phyloP scores from a whole-genome alignment of 2,888 invertebrate genomes.

The Megaustenia siamemsis region DNA sequence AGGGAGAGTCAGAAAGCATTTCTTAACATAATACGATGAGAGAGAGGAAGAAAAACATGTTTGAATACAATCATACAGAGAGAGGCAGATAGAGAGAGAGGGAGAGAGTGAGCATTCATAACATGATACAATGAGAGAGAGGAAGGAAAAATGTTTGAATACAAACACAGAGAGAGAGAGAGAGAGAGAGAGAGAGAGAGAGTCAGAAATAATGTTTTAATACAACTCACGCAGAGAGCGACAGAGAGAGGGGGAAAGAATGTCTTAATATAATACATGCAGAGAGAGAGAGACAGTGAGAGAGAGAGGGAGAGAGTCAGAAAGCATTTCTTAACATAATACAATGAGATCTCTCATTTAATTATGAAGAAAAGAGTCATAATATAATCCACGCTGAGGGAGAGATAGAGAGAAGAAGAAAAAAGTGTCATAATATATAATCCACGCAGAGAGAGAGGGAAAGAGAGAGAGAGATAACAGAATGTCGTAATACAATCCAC shows the following conservation, averaged over 20 bases:
- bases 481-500: background rate
- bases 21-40: too few species aligned
- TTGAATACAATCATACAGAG: background rate
- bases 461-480: background rate
- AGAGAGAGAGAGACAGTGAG: constrained; percentile 23
- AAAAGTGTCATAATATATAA: too few species aligned
- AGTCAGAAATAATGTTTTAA: background rate
- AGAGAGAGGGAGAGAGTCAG: constrained; percentile 7
- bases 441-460: background rate
- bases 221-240: too few species aligned
- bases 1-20: constrained; percentile 2
- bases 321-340: too few species aligned
- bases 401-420: constrained; percentile 1
- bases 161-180: background rate
- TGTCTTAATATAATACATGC: too few species aligned
- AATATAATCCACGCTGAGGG: background rate
- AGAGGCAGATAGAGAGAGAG: background rate
- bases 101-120: too few species aligned
- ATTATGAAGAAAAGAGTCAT: too few species aligned
- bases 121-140: background rate
- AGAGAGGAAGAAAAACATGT: background rate
- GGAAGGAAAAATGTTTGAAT: background rate
- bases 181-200: constrained; percentile 36
- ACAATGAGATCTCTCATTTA: too few species aligned
- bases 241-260: too few species aligned